Conservation (phyloP, 2,113 vertebrate species). For the Callocephalon fimbriatum region DNA sequence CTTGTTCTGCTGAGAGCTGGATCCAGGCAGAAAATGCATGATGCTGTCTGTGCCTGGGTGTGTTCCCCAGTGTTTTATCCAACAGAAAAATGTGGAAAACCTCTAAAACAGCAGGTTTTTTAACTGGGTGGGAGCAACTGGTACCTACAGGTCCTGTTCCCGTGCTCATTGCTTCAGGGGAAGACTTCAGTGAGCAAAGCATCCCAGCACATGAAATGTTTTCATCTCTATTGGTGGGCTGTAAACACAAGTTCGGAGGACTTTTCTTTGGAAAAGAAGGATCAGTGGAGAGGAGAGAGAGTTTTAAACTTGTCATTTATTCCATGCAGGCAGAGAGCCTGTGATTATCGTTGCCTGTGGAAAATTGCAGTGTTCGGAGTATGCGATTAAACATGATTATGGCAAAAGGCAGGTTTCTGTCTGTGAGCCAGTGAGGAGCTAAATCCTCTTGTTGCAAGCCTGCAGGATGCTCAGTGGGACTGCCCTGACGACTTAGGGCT, state of each 20-base stretch:
- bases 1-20: background rate
- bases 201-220: background rate
- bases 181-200: background rate
- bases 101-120: background rate
- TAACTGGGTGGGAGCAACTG: background rate
- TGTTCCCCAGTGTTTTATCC: background rate
- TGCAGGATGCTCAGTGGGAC: background rate
- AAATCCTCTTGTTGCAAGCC: background rate
- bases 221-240: background rate
- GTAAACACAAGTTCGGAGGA: fast-evolving
- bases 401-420: background rate
- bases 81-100: background rate
- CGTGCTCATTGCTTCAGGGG: background rate
- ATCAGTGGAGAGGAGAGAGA: background rate
- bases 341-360: background rate
- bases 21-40: fast-evolving
- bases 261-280: background rate
- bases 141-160: fast-evolving
- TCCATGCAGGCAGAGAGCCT: background rate
- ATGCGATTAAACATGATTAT: background rate
- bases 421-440: background rate
- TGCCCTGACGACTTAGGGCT: background rate
- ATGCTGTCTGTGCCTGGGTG: background rate
- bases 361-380: background rate
- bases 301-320: background rate